Evolutionary conservation across 2,888 invertebrate genomes (phyloP), one percentile per base, ranked within the genome.

Genomic region (Ormyrus nitidulus): DNA sequence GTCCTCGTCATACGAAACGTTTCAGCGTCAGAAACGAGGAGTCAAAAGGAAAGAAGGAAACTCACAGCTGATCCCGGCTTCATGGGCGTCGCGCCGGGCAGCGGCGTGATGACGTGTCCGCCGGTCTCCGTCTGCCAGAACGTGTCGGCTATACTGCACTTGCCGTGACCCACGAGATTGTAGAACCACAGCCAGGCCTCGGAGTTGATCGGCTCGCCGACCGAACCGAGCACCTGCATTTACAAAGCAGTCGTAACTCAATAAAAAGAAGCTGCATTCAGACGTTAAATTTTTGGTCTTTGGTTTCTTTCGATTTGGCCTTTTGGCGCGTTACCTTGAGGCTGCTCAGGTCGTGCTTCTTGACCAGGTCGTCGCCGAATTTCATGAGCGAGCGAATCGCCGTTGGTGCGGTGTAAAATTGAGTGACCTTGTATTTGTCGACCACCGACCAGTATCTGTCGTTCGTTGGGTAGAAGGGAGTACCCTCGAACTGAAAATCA

Each of bases 51-150:
- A 34, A 34, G 3, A 34, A 34, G 4, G 11, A 8, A 53, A 82
- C 95, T 94, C 92, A 98, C 98, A 82, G 99, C 99, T 78, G 99
- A 96, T 80, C 99, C 99, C 0, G 99, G 99, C 91, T 99, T 99
- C 94, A 98, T 97, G 11, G 98, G 97, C 2, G 97, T 98, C 34
- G 97, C 97, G 34, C 98, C 99, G 0, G 99, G 99, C 71, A 99
- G 91, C 53, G 99, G 97, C 54, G 99, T 98, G 66, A 99, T 93
- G 34, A 99, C 97, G 91, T 99, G 99, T 0, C 99, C 99, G 8
- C 99, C 99, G 6, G 99, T 99, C 92, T 99, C 99, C 0, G 99
- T 99, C 92, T 99, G 99, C 99, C 99, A 99, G 92, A 98, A 99
- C 0, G 99, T 99, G 90, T 99, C 99, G 0, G 96, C 97, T 87